Percentiles rank a stretch among this genome's conserved stretches.
These are phyloP conservation scores for Dendrocincla tyrannina DNA, from an alignment of 2,797 vertebrate genomes.

Conservation along the genomic window DNA sequence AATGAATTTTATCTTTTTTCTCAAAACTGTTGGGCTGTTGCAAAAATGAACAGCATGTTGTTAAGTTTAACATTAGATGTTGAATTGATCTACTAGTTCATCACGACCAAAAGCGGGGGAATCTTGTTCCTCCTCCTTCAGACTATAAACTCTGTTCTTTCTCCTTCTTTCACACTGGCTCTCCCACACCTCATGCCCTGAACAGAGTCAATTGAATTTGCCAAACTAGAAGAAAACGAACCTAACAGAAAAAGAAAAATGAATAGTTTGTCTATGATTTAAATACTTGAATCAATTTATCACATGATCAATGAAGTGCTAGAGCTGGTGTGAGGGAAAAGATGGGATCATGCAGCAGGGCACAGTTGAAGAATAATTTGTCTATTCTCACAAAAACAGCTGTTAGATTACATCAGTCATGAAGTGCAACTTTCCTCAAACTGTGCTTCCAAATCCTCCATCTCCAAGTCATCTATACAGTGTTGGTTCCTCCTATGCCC, in stretches of 20 bases:
- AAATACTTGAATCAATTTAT: neutral
- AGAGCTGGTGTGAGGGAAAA: neutral
- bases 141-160: accelerated
- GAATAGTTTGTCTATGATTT: neutral
- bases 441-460: neutral
- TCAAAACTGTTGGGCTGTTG: neutral
- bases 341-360: neutral
- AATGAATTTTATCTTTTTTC: neutral
- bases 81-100: accelerated
- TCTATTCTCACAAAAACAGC: neutral
- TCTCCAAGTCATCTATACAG: no score
- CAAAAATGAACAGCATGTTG: neutral
- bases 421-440: neutral
- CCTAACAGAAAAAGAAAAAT: neutral
- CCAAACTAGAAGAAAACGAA: neutral
- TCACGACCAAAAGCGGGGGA: neutral
- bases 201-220: neutral
- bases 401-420: neutral
- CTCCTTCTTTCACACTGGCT: neutral
- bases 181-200: neutral
- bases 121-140: neutral
- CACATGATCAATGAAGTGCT: neutral
- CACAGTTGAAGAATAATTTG: neutral
- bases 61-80: neutral
- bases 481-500: neutral